Evolutionary conservation across 2,888 invertebrate species (phyloP).

Genomic region (Platycheirus rosarum): DNA sequence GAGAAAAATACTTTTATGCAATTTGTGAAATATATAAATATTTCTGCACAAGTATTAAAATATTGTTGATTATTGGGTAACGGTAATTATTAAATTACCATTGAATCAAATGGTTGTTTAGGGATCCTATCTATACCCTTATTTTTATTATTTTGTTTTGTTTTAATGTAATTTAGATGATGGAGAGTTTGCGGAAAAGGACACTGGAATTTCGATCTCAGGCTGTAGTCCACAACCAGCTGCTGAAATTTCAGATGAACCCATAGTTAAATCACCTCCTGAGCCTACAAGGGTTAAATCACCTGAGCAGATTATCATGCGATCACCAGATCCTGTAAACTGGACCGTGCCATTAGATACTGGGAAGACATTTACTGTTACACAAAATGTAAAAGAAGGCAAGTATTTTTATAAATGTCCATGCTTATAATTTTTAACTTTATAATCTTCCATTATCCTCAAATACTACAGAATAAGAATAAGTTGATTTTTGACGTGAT

Average conservation of each 20-base stretch:
- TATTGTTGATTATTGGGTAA: too few species aligned
- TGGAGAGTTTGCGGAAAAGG: slow-evolving; percentile 79
- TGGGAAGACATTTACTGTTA: slow-evolving; percentile 96
- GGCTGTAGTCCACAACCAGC: slow-evolving; percentile 81
- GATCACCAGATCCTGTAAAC: slow-evolving; percentile 96
- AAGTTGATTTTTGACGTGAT: too few species aligned
- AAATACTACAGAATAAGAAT: too few species aligned
- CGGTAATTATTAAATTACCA: too few species aligned
- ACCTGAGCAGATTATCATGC: slow-evolving; percentile 95
- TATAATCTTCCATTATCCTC: too few species aligned
- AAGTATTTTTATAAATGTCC: slow-evolving; percentile 64
- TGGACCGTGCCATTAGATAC: slow-evolving; percentile 97
- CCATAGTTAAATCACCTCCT: slow-evolving; percentile 94
- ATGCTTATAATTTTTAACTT: not conserved
- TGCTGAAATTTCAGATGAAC: slow-evolving; percentile 83
- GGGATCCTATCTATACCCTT: too few species aligned
- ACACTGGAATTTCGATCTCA: slow-evolving; percentile 81
- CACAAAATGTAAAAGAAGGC: slow-evolving; percentile 94
- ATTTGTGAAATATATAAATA: too few species aligned
- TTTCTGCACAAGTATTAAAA: too few species aligned
- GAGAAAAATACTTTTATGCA: too few species aligned
- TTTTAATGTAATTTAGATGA: slow-evolving; percentile 78
- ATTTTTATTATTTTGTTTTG: too few species aligned
- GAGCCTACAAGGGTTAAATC: slow-evolving; percentile 96
- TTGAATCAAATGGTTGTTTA: too few species aligned